phyloP scores from a whole-genome alignment of 2,888 invertebrate species.

The Drosophila eohydei region DNA sequence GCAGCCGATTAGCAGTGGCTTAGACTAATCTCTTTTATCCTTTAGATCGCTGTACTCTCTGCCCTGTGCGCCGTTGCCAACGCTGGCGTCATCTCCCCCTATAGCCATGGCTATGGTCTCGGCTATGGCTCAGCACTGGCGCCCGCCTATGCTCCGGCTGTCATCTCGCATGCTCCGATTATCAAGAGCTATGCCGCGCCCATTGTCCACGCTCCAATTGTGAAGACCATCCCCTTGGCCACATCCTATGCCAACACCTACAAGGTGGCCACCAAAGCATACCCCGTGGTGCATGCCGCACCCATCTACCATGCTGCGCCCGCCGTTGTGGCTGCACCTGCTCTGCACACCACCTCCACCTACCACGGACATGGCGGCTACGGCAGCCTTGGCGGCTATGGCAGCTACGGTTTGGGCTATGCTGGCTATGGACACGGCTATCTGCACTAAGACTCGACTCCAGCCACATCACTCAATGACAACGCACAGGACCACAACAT shows the following conservation, averaged over 20 bases:
- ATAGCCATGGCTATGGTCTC: slow-evolving; percentile 72
- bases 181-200: slow-evolving; percentile 81
- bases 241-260: slow-evolving; percentile 84
- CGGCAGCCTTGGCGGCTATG: slow-evolving; percentile 64
- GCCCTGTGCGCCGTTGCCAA: slow-evolving; percentile 85
- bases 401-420: slow-evolving; percentile 72
- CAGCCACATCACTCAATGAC: slow-evolving; percentile 39
- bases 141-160: slow-evolving; percentile 77
- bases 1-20: slow-evolving; percentile 28
- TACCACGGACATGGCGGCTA: slow-evolving; percentile 75
- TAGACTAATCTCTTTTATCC: slow-evolving; percentile 4
- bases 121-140: slow-evolving; percentile 78
- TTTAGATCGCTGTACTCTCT: slow-evolving; percentile 83
- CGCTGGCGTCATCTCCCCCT: slow-evolving; percentile 83
- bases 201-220: slow-evolving; percentile 78
- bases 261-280: slow-evolving; percentile 82
- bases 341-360: slow-evolving; percentile 81
- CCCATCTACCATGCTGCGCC: slow-evolving; percentile 78
- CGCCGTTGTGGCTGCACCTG: slow-evolving; percentile 71
- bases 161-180: slow-evolving; percentile 75
- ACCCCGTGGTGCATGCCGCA: slow-evolving; percentile 81
- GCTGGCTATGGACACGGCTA: slow-evolving; percentile 67
- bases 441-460: slow-evolving; percentile 69
- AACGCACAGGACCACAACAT: slow-evolving; percentile 31
- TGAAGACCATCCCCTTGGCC: slow-evolving; percentile 81